phyloP scores from a whole-genome alignment of 2,113 vertebrate species.

The Stegostoma tigrinum region DNA sequence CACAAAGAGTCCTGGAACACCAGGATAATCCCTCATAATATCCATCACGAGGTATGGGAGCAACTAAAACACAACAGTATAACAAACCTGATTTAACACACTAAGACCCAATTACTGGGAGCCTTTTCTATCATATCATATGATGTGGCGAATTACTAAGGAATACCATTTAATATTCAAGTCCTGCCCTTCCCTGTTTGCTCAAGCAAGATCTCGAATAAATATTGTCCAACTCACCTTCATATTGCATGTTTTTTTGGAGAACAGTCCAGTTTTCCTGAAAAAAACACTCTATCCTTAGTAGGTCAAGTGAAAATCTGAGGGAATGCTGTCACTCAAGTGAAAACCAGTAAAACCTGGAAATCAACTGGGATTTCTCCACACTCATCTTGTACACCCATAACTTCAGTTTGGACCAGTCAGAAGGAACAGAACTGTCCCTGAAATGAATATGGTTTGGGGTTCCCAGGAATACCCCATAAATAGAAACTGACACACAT shows the following conservation, averaged over 20 bases:
- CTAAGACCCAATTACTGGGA: neutral
- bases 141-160: neutral
- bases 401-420: too few species aligned
- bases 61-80: slow-evolving; percentile 42
- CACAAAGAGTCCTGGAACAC: slow-evolving; percentile 89
- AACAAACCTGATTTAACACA: neutral
- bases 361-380: too few species aligned
- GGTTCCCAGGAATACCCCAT: too few species aligned
- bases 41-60: slow-evolving; percentile 91
- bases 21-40: slow-evolving; percentile 74
- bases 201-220: neutral
- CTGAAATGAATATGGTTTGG: too few species aligned
- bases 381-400: too few species aligned
- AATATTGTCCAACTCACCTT: neutral
- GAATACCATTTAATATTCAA: neutral
- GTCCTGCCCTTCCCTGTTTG: neutral
- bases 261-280: too few species aligned
- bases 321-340: neutral
- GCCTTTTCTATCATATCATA: too few species aligned
- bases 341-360: too few species aligned
- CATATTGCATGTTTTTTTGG: neutral
- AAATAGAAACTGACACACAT: too few species aligned
- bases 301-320: neutral
- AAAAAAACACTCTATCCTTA: neutral
- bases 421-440: too few species aligned